These are phyloP conservation scores for Salvelinus namaycush DNA, from an alignment of 2,113 vertebrate genomes.

Conservation along the genomic window DNA sequence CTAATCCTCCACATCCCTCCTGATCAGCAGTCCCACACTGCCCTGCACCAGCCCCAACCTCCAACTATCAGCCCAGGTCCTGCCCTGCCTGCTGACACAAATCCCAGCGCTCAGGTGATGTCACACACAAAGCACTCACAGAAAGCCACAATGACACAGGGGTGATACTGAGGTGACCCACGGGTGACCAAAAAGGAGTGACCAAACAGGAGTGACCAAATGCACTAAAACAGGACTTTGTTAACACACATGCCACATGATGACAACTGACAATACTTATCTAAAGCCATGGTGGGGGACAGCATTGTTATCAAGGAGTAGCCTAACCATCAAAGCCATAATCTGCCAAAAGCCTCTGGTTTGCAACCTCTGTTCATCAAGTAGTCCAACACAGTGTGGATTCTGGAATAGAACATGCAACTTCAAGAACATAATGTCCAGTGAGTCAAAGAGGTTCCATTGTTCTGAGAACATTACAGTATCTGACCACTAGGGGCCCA, in stretches of 20 bases:
- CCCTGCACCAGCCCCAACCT: slow-evolving; percentile 27
- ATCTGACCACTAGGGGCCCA: too few relatives aligned
- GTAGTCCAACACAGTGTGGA: background rate
- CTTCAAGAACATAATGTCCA: slow-evolving; percentile 22
- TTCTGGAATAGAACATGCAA: slow-evolving; percentile 1
- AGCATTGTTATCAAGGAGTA: too few relatives aligned
- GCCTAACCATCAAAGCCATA: too few relatives aligned
- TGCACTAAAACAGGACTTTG: background rate
- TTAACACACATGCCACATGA: background rate
- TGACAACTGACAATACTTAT: too few relatives aligned
- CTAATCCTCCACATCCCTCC: slow-evolving; percentile 63
- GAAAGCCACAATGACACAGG: background rate
- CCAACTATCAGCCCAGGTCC: slow-evolving; percentile 29
- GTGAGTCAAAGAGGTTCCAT: slow-evolving; percentile 33
- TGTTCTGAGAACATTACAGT: slow-evolving; percentile 21
- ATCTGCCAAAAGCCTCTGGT: too few relatives aligned
- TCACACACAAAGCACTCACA: background rate
- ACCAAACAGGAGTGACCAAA: background rate
- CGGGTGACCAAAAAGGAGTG: background rate
- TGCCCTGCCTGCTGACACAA: slow-evolving; percentile 37
- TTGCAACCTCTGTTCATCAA: slow-evolving; percentile 44
- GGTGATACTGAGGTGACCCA: too few relatives aligned
- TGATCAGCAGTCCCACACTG: slow-evolving; percentile 64
- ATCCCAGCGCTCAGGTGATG: slow-evolving; percentile 44
- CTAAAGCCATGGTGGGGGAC: too few relatives aligned